These are phyloP conservation scores for Arenaria interpres DNA, from an alignment of 2,113 vertebrate species.

Conservation along the genomic window DNA sequence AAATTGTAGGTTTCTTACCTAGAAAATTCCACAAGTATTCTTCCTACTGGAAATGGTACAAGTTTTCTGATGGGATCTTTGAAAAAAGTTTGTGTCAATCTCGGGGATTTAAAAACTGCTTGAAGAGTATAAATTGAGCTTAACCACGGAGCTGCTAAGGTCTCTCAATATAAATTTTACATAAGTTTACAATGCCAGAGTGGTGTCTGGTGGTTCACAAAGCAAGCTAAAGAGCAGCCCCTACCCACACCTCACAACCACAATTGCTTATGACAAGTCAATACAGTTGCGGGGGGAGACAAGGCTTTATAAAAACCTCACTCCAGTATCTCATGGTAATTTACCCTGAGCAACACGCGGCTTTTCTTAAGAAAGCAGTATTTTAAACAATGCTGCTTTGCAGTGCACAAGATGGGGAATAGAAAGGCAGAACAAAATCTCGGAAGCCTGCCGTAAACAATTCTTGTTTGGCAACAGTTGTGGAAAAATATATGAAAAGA, in stretches of 20 bases:
- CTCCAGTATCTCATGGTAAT: background rate
- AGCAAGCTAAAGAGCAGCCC: background rate
- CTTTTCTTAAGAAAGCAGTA: background rate
- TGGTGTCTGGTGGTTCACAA: constrained; percentile 6
- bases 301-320: background rate
- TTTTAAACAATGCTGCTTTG: constrained; percentile 13
- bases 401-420: background rate
- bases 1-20: background rate
- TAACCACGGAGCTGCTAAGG: background rate
- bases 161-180: constrained; percentile 22
- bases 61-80: background rate
- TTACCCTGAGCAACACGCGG: background rate
- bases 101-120: constrained; percentile 10
- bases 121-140: background rate
- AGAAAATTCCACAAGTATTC: background rate
- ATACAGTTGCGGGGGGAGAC: background rate
- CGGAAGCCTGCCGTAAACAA: constrained; percentile 31
- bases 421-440: constrained; percentile 28
- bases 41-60: background rate
- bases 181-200: background rate
- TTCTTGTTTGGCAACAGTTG: constrained; percentile 36
- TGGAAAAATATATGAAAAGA: constrained; percentile 42
- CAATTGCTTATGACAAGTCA: background rate
- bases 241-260: background rate
- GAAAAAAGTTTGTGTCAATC: constrained; percentile 16